These are phyloP conservation scores for Bombus breviceps DNA, from an alignment of 1,140 invertebrate species.

Conservation along the genomic window DNA sequence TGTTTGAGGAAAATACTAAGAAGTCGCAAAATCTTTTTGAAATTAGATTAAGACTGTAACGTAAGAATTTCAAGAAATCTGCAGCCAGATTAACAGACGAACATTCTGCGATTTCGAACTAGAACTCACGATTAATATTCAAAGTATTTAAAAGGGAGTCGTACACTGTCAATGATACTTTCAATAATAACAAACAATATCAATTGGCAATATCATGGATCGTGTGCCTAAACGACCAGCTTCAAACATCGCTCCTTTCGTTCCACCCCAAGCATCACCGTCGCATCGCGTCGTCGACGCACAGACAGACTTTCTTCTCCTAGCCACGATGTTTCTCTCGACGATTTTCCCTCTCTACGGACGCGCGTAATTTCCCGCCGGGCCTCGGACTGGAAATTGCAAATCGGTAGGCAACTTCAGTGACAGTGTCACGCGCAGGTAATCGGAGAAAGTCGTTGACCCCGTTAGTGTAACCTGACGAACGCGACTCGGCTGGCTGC, in stretches of 20 bases:
- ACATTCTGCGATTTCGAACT: too few relatives aligned
- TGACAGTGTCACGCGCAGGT: conserved; percentile 64
- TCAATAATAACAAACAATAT: neutral
- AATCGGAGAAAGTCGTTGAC: conserved; percentile 78
- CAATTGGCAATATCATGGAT: too few relatives aligned
- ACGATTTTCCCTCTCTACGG: conserved; percentile 11
- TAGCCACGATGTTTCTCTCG: neutral
- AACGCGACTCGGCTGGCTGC: conserved; percentile 39
- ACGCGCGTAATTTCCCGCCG: conserved; percentile 6
- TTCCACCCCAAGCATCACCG: neutral
- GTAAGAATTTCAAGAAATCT: too few relatives aligned
- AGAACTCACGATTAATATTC: too few relatives aligned
- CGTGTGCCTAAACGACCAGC: neutral
- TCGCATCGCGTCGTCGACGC: neutral
- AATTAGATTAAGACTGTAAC: too few relatives aligned
- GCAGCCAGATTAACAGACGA: too few relatives aligned
- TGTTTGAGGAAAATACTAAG: too few relatives aligned
- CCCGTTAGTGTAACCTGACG: conserved; percentile 62
- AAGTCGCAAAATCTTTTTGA: too few relatives aligned
- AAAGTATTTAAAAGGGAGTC: too few relatives aligned
- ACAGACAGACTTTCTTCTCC: conserved; percentile 27
- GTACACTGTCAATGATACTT: neutral
- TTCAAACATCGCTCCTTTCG: neutral
- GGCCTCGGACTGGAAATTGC: conserved; percentile 28
- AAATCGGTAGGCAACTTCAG: conserved; percentile 38